A percentile compares a stretch with the other conserved stretches of the same genome.
Conservation (phyloP, 2,113 vertebrate species). For the Cichladusa arquata region DNA sequence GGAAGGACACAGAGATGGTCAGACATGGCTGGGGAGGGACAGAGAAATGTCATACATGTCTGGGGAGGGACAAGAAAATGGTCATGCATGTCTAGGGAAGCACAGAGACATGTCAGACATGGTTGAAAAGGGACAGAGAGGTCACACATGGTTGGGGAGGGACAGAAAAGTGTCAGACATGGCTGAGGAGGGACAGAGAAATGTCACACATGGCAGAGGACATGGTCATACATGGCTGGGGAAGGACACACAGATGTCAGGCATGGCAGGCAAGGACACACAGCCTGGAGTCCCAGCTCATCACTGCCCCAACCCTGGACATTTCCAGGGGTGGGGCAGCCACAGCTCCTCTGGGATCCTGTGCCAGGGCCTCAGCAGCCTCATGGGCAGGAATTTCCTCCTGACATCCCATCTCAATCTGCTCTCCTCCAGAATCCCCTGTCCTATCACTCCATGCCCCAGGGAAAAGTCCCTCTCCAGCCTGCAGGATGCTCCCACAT, state of each 20-base stretch:
- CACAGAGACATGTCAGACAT: not conserved
- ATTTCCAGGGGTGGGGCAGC: not conserved
- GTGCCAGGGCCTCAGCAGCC: not conserved
- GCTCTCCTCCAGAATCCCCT: not conserved
- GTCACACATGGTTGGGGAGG: slow-evolving; percentile 70
- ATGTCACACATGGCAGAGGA: no score
- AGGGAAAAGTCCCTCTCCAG: not conserved
- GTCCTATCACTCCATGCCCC: not conserved
- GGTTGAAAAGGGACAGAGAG: not conserved
- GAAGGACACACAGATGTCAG: not conserved
- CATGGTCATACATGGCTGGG: no score
- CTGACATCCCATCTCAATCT: not conserved
- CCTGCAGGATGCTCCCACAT: not conserved
- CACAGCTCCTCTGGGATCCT: not conserved
- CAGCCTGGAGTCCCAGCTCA: not conserved
- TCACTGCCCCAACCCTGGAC: not conserved
- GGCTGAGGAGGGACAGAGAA: not conserved
- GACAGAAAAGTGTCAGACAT: not conserved
- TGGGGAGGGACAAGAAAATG: not conserved
- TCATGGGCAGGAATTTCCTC: not conserved
- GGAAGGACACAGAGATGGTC: no score
- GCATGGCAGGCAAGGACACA: not conserved
- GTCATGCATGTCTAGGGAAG: not conserved
- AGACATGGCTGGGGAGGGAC: not conserved
- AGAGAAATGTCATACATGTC: slow-evolving; percentile 54